Conservation (phyloP, 2,888 invertebrate species). For the Hyalella azteca region DNA sequence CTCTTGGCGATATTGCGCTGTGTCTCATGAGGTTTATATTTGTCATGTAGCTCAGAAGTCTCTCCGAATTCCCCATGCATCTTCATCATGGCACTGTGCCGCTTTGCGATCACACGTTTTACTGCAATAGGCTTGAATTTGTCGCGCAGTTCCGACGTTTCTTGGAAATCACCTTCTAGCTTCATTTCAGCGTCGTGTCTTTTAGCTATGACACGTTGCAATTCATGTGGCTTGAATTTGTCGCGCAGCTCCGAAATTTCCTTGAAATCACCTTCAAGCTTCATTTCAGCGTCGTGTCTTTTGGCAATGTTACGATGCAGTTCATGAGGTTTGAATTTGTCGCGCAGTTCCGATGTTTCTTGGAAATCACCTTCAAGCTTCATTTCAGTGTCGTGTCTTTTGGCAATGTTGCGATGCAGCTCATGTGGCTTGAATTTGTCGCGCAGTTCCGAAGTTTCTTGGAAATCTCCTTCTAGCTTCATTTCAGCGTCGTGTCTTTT, state of each 20-base stretch:
- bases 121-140: conserved; percentile 39
- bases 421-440: conserved; percentile 43
- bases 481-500: conserved; percentile 49
- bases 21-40: conserved; percentile 39
- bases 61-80: conserved; percentile 54
- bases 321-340: conserved; percentile 38
- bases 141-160: conserved; percentile 50
- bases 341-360: conserved; percentile 47
- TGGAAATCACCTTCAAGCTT: conserved; percentile 53
- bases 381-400: conserved; percentile 35
- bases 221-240: conserved; percentile 40
- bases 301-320: conserved; percentile 50
- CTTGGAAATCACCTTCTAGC: conserved; percentile 49
- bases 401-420: conserved; percentile 49
- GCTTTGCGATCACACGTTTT: conserved; percentile 49
- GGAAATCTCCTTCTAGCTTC: conserved; percentile 48
- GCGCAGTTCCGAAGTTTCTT: conserved; percentile 44
- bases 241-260: conserved; percentile 47
- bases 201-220: conserved; percentile 50
- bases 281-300: conserved; percentile 40
- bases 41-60: conserved; percentile 51
- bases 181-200: conserved; percentile 32
- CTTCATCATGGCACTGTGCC: conserved; percentile 44
- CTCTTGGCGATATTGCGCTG: conserved; percentile 51
- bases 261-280: conserved; percentile 49